Evolutionary conservation across 2,797 vertebrate species (phyloP), one percentile per base, ranked within the genome.

Genomic region (Sus cebifrons): DNA sequence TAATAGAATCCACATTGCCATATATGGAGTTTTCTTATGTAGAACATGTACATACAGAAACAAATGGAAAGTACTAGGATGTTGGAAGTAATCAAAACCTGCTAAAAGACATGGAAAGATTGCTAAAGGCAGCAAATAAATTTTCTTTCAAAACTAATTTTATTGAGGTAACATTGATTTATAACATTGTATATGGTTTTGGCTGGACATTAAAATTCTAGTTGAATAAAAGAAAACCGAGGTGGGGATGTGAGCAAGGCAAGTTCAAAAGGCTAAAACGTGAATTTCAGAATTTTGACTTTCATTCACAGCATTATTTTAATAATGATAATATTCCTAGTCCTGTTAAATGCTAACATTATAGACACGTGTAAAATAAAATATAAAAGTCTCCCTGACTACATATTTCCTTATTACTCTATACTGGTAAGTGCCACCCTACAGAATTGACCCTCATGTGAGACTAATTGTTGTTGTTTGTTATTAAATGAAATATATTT

Each of bases 111-210:
- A 44, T 54, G 68, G 36, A 65, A 75, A 82, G 49, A 60, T 94
- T 84, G 85, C 67, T 74, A 70, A 85, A 85, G n/a, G 40, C 85
- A 74, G 78, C 86, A 94, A 97, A 82, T 86, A 94, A 82, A 86
- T 54, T 25, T 75, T 52, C 52, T 44, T 44, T 52, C 29, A 75
- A 49, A 74, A 11, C 27, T 29, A 10, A 52, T 54, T 54, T 54
- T 75, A n/a, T 54, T 75, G 74, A 75, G 18, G 27, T n/a, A 77
- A 77, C 5, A 9, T n/a, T 77, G 74, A 20, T 17, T 56, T 56
- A 20, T 54, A n/a, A n/a, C 17, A 77, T 75, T 75, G 29, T 71
- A n/a, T 54, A n/a, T 73, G n/a, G 54, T 65, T 96, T 92, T 77
- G 29, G 23, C 78, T 94, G 62, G 56, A 12, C n/a, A 86, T 86